phyloP scores from a whole-genome alignment of 2,797 vertebrate genomes.

The Dromococcyx pavoninus region DNA sequence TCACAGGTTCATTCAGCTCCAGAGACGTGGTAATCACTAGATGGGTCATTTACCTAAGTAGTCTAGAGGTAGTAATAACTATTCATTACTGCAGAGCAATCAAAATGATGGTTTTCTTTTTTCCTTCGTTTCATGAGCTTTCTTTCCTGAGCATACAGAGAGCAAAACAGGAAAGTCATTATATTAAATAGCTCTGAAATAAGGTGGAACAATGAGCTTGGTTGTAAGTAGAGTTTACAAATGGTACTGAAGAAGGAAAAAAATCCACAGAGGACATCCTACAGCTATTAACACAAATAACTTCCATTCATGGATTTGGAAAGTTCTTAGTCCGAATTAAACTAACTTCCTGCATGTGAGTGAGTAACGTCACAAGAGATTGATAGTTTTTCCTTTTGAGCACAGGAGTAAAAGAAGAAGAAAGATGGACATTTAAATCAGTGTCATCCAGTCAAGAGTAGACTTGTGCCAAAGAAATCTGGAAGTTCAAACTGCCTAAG shows the following conservation, averaged over 20 bases:
- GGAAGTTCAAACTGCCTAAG: background rate
- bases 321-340: background rate
- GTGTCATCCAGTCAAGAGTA: background rate
- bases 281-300: background rate
- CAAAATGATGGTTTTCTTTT: background rate
- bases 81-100: conserved; percentile 1
- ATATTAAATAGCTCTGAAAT: conserved; percentile 1
- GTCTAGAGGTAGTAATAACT: background rate
- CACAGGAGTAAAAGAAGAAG: background rate
- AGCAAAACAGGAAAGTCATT: background rate
- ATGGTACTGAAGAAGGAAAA: background rate
- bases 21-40: background rate
- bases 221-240: background rate
- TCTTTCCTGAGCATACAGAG: background rate
- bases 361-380: background rate
- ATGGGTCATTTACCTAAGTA: conserved; percentile 26
- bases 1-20: background rate
- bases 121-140: background rate
- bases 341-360: background rate
- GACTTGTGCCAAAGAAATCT: background rate
- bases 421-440: background rate
- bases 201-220: background rate
- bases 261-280: background rate
- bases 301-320: background rate
- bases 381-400: background rate